Evolutionary conservation across 2,113 vertebrate species (phyloP).

Genomic region (Brachyhypopomus gauderio): DNA sequence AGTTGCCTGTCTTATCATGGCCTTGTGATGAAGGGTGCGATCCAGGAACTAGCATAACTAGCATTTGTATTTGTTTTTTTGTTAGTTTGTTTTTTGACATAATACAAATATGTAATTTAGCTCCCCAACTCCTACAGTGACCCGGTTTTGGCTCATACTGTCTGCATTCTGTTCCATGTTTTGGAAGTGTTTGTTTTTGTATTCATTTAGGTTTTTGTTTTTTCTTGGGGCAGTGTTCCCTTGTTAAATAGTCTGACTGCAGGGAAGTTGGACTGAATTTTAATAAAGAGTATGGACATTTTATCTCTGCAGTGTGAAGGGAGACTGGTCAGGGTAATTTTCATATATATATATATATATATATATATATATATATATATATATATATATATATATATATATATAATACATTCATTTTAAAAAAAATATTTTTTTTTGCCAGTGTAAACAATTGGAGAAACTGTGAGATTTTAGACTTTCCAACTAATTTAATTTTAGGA

Average conservation of each 20-base stretch:
- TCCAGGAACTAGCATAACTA: not conserved
- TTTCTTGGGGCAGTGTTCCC: not conserved
- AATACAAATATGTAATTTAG: constrained; percentile 5
- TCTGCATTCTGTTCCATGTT: not conserved
- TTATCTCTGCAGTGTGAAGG: constrained; percentile 4
- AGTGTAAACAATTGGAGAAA: not conserved
- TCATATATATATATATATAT: no score
- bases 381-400: no score
- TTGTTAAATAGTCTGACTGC: constrained; percentile 47
- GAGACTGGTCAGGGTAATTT: not conserved
- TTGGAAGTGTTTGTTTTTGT: not conserved
- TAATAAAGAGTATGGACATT: constrained; percentile 34
- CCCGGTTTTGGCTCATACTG: not conserved
- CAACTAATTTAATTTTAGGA: not conserved
- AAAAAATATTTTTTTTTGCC: constrained; percentile 17
- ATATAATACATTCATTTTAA: no score
- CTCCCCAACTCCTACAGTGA: not conserved
- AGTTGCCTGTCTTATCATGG: constrained; percentile 25
- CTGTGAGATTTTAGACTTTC: not conserved
- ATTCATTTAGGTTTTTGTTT: not conserved
- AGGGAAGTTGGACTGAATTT: constrained; percentile 44
- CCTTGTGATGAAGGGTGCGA: constrained; percentile 32
- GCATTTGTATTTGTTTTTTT: not conserved
- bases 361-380: no score
- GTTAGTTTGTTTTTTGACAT: not conserved